phyloP scores from a whole-genome alignment of 2,113 vertebrate genomes.

The Falco punctatus region DNA sequence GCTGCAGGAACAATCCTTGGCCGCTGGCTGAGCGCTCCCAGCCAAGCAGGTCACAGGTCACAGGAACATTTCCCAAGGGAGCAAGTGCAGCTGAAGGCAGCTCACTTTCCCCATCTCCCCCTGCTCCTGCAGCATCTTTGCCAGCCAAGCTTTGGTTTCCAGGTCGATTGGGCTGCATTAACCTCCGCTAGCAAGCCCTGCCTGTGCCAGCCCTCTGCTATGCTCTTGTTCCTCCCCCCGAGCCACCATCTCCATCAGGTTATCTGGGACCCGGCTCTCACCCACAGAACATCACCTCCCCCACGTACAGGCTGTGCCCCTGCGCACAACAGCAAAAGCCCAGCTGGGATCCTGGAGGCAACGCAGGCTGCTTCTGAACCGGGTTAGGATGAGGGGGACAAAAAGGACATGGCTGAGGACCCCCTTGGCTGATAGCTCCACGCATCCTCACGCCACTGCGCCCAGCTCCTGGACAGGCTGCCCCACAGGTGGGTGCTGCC shows the following conservation, averaged over 20 bases:
- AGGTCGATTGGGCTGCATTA: background rate
- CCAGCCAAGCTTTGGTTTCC: background rate
- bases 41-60: conserved; percentile 31
- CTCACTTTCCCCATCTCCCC: background rate
- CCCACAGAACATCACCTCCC: background rate
- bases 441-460: fast-evolving
- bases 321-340: fast-evolving
- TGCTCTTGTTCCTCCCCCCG: background rate
- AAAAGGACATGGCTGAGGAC: background rate
- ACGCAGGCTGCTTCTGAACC: background rate
- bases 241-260: fast-evolving
- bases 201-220: background rate
- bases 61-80: background rate
- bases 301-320: background rate
- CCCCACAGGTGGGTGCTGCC: fast-evolving
- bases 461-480: background rate
- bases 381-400: background rate
- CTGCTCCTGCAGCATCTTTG: background rate
- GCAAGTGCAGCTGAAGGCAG: fast-evolving
- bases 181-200: background rate
- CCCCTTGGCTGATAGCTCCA: background rate
- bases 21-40: background rate
- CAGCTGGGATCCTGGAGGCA: background rate
- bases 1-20: background rate
- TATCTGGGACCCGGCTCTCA: background rate